These are phyloP conservation scores for Conopomorpha cramerella DNA, from an alignment of 1,140 invertebrate species.

Conservation along the genomic window DNA sequence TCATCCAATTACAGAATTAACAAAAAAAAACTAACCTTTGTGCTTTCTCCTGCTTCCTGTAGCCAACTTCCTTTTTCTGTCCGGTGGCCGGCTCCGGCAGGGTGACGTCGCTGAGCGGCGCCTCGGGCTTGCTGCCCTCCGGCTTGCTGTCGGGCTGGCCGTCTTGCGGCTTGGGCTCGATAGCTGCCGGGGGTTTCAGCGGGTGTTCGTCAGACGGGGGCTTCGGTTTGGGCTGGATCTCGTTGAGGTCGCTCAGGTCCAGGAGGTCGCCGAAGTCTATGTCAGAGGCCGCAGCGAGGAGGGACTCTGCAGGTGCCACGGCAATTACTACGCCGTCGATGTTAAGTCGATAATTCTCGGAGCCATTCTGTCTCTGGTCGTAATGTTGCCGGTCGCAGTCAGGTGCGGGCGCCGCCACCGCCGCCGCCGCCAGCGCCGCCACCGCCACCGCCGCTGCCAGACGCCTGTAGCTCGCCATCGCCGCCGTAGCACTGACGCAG, in stretches of 20 bases:
- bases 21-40: slow-evolving; percentile 39
- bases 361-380: slow-evolving; percentile 73
- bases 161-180: neutral
- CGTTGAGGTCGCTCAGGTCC: slow-evolving; percentile 24
- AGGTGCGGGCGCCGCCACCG: slow-evolving; percentile 18
- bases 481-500: slow-evolving; percentile 26
- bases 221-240: slow-evolving; percentile 6
- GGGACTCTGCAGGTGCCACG: slow-evolving; percentile 64
- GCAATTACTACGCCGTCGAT: slow-evolving; percentile 69
- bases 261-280: slow-evolving; percentile 31
- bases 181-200: slow-evolving; percentile 14
- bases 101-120: slow-evolving; percentile 19
- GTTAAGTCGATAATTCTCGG: slow-evolving; percentile 69
- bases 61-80: slow-evolving; percentile 26
- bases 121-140: slow-evolving; percentile 3
- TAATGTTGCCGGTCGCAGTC: slow-evolving; percentile 39
- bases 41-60: slow-evolving; percentile 32
- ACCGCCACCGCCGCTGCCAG: slow-evolving; percentile 31
- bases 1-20: neutral
- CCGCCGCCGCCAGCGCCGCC: slow-evolving; percentile 11
- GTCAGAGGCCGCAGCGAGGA: slow-evolving; percentile 31
- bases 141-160: slow-evolving; percentile 16
- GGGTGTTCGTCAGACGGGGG: slow-evolving; percentile 12
- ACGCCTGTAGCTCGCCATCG: slow-evolving; percentile 53
- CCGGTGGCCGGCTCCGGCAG: slow-evolving; percentile 14